phyloP scores from a whole-genome alignment of 1,140 invertebrate genomes.

The Drosophila kikkawai region DNA sequence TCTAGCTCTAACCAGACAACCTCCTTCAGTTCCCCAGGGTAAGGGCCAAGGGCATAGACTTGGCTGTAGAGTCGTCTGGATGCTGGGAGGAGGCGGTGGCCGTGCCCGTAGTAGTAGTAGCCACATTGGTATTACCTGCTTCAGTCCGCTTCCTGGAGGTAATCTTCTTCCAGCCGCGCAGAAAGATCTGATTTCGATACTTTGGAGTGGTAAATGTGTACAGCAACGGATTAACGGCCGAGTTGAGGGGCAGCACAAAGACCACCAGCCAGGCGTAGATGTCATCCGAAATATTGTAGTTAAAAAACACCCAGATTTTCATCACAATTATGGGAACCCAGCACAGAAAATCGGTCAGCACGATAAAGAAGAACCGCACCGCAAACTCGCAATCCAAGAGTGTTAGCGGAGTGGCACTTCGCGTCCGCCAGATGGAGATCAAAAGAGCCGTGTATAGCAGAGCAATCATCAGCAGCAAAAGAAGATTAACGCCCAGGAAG shows the following conservation, averaged over 20 bases:
- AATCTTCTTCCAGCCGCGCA: slow-evolving; percentile 83
- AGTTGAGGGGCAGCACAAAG: slow-evolving; percentile 92
- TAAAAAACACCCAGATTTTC: slow-evolving; percentile 88
- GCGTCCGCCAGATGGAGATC: slow-evolving; percentile 88
- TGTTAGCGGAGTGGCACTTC: slow-evolving; percentile 87
- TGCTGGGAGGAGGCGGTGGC: slow-evolving; percentile 78
- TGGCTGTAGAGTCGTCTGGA: slow-evolving; percentile 73
- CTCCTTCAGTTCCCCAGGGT: slow-evolving; percentile 51
- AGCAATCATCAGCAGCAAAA: slow-evolving; percentile 88
- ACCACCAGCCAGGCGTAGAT: slow-evolving; percentile 91
- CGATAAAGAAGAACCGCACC: slow-evolving; percentile 90
- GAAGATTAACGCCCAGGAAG: slow-evolving; percentile 89
- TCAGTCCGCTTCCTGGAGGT: slow-evolving; percentile 72
- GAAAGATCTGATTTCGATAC: slow-evolving; percentile 86
- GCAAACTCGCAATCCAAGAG: slow-evolving; percentile 89
- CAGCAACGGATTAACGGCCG: slow-evolving; percentile 91
- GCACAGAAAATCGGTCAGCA: slow-evolving; percentile 90
- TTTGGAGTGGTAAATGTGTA: slow-evolving; percentile 92
- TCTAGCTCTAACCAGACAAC: neutral
- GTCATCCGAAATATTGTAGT: slow-evolving; percentile 87
- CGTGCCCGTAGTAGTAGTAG: slow-evolving; percentile 74
- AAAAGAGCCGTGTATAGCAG: slow-evolving; percentile 89
- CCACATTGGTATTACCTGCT: slow-evolving; percentile 61
- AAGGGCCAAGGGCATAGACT: slow-evolving; percentile 62
- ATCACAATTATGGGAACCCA: slow-evolving; percentile 91